phyloP scores from a whole-genome alignment of 2,113 vertebrate species.

The Panthera tigris region DNA sequence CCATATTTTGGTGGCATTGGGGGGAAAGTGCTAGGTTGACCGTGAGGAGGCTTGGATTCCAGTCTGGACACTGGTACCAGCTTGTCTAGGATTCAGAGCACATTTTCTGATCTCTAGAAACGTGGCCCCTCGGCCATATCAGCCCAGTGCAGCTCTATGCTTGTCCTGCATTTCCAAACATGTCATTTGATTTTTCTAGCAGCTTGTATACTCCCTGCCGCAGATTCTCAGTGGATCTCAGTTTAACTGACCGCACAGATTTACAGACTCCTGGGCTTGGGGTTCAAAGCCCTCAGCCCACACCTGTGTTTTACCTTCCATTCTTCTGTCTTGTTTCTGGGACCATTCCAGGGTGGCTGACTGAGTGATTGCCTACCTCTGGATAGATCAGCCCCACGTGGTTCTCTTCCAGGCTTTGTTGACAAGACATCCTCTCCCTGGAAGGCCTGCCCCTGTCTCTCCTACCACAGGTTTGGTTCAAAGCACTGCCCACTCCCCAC shows the following conservation, averaged over 20 bases:
- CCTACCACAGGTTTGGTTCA: not conserved
- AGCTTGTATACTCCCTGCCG: not conserved
- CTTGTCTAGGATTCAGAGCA: not conserved
- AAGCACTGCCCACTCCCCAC: not conserved
- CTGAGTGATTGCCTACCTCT: not conserved
- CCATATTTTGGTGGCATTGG: not conserved
- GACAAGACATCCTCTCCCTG: not conserved
- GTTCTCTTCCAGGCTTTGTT: not conserved
- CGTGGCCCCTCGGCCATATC: not conserved
- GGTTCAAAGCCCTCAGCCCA: not conserved
- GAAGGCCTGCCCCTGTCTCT: not conserved
- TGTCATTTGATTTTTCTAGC: not conserved
- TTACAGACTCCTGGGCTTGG: not conserved
- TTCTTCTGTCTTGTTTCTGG: not conserved
- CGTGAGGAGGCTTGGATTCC: not conserved
- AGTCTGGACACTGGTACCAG: not conserved
- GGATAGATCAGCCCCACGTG: rapidly evolving
- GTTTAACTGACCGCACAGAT: not conserved
- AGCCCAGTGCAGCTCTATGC: not conserved
- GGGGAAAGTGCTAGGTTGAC: not conserved
- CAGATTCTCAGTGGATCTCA: not conserved
- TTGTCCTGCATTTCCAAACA: not conserved
- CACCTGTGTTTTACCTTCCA: not conserved
- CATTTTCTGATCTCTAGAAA: not conserved
- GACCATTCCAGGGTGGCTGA: not conserved